Conservation (phyloP, 2,113 vertebrate species). For the Plectropomus leopardus region DNA sequence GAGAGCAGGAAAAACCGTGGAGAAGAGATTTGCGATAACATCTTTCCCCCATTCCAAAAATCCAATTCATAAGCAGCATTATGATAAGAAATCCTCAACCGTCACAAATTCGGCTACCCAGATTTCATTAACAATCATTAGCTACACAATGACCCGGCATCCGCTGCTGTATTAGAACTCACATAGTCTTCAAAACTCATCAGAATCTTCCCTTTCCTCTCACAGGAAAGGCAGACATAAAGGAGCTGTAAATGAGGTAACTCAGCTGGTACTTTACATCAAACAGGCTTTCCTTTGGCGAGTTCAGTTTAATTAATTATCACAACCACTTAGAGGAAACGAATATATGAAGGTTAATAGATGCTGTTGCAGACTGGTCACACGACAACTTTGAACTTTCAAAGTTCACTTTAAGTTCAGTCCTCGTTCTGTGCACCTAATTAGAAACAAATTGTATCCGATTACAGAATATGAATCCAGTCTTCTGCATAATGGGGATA, state of each 20-base stretch:
- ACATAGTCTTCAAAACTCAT: slow-evolving; percentile 36
- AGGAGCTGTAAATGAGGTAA: slow-evolving; percentile 24
- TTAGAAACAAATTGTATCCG: not conserved
- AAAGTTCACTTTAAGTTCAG: slow-evolving; percentile 12
- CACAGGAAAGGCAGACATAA: slow-evolving; percentile 26
- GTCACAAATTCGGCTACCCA: not conserved
- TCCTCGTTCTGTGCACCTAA: not conserved
- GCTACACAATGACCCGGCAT: slow-evolving; percentile 14
- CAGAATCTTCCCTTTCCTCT: slow-evolving; percentile 2
- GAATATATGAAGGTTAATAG: slow-evolving; percentile 40
- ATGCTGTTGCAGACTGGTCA: slow-evolving; percentile 18
- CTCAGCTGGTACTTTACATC: slow-evolving; percentile 36
- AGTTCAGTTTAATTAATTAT: slow-evolving; percentile 55
- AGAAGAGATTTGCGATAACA: slow-evolving; percentile 6
- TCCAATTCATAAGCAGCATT: slow-evolving; percentile 17
- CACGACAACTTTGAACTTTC: slow-evolving; percentile 6
- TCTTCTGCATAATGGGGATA: not conserved
- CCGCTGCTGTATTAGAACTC: not conserved
- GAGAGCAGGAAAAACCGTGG: not conserved
- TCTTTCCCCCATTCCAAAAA: slow-evolving; percentile 10
- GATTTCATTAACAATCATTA: slow-evolving; percentile 40
- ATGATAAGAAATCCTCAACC: slow-evolving; percentile 5
- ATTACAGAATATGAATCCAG: not conserved
- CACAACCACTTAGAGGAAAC: slow-evolving; percentile 51
- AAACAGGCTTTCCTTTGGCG: slow-evolving; percentile 32